Evolutionary conservation across 2,113 vertebrate species (phyloP), one percentile per base, ranked within the genome.

Genomic region (Numida meleagris): DNA sequence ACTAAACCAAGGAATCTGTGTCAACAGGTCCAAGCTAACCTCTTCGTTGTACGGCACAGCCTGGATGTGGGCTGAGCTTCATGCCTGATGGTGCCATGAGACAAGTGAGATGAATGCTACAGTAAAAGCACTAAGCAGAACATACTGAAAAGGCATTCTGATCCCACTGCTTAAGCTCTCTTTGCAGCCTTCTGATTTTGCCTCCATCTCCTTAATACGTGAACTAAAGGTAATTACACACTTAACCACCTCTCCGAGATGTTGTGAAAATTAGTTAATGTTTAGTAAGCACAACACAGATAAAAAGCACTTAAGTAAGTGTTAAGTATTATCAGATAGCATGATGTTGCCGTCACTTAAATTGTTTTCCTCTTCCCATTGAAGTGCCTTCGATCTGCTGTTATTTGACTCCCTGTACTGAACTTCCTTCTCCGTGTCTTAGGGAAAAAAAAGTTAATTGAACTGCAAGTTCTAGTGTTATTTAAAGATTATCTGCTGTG

Each of bases 401-500:
- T 80, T 94, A 80, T 72, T 86, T 92, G 62, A 92, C 46, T 76
- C 85, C 34, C 29, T 24, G 29, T 24, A 88, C 72, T 43, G 57
- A 80, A 90, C 45, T 62, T 86, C 66, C 45, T 58, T 71, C 73
- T 86, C 27, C 34, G 29, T 70, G 82, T 68, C 62, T 95, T 95
- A 38, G 43, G 48, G 46, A 70, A 34, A 65, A 34, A 31, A n/a
- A 61, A 63, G 21, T 50, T 82, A 94, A 93, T 12, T 85, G 62
- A 92, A 83, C 25, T 33, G 16, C 59, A 86, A 67, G 78, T 76
- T 88, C 87, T 79, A 36, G 8, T 75, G 45, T 85, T 95, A 85
- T 88, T 97, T 96, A 91, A 95, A 92, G 94, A 95, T 94, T 55
- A 89, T 63, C 48, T 33, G 40, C 59, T 48, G 57, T 63, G 66